phyloP scores from a whole-genome alignment of 1,140 invertebrate species.

The Ooceraea biroi region DNA sequence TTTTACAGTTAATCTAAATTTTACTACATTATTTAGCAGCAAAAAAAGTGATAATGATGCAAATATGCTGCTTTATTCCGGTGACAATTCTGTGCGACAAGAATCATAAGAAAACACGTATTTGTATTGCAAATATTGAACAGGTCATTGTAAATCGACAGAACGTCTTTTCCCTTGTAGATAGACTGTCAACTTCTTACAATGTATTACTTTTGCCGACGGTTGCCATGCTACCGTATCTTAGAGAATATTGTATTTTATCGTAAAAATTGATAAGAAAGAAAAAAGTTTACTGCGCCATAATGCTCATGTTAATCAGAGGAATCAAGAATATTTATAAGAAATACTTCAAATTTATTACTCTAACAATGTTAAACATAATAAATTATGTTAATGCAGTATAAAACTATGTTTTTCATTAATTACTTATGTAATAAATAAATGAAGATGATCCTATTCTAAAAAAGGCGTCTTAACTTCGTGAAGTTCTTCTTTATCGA shows the following conservation, averaged over 20 bases:
- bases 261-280: neutral
- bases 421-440: neutral
- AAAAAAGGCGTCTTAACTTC: no score
- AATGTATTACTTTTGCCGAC: constrained; percentile 1
- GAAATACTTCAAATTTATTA: neutral
- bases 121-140: constrained; percentile 31
- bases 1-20: neutral
- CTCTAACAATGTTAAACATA: neutral
- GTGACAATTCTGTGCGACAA: neutral
- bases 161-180: constrained; percentile 1
- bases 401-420: neutral
- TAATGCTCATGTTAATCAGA: no score
- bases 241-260: neutral
- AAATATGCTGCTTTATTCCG: neutral
- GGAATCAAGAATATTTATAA: neutral
- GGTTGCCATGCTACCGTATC: neutral
- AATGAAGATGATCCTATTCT: neutral
- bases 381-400: no score
- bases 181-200: constrained; percentile 6
- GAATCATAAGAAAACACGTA: neutral
- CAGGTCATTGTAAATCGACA: neutral
- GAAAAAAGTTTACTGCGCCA: neutral
- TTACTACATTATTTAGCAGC: neutral
- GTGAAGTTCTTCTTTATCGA: no score
- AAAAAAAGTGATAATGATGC: neutral